Conservation (phyloP, 2,797 vertebrate genomes). For the Hafferia zeledoni region DNA sequence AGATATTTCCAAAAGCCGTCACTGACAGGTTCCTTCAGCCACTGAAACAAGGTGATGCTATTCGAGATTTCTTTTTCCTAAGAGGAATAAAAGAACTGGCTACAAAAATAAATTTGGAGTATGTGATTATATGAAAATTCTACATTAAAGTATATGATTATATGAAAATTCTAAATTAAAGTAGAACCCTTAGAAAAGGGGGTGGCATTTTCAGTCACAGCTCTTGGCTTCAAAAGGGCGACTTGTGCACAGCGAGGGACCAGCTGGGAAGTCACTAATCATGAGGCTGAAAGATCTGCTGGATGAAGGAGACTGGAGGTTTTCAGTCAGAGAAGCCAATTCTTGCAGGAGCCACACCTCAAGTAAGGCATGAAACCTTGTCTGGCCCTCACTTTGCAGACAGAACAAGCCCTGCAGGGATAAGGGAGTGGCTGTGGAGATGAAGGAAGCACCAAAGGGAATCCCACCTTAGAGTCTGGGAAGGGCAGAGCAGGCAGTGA, state of each 20-base stretch:
- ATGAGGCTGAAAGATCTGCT: neutral
- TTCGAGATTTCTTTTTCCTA: neutral
- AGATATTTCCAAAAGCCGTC: neutral
- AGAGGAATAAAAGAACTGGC: neutral
- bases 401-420: neutral
- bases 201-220: neutral
- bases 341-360: neutral
- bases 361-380: neutral
- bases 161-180: neutral
- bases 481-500: accelerated
- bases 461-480: neutral
- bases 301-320: neutral
- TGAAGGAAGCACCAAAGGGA: neutral
- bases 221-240: neutral
- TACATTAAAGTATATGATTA: neutral
- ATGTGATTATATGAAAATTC: neutral
- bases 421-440: neutral
- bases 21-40: neutral
- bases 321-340: neutral
- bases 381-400: neutral
- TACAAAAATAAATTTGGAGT: neutral
- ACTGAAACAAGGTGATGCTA: neutral
- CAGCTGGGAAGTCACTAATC: neutral
- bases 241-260: neutral
- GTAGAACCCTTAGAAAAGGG: neutral